Percentiles rank a stretch among this genome's conserved stretches.
Conservation (phyloP, 2,113 vertebrate species). For the Urocolius indicus region DNA sequence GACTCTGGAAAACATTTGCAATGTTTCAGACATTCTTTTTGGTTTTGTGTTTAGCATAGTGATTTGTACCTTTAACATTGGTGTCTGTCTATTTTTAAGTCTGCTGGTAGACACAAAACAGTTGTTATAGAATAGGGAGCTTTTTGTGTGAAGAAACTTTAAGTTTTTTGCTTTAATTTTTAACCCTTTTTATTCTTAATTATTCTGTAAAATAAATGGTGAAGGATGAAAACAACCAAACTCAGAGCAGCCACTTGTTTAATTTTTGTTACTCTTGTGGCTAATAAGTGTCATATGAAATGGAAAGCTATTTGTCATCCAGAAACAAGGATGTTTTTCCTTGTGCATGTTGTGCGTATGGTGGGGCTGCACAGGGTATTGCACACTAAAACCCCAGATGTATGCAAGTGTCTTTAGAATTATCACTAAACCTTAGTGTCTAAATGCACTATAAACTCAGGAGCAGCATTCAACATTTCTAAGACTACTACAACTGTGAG, state of each 20-base stretch:
- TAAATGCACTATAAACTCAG: background rate
- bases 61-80: background rate
- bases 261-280: background rate
- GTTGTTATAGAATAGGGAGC: background rate
- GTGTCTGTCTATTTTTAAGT: background rate
- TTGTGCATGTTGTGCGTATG: accelerated
- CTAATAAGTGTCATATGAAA: background rate
- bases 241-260: background rate
- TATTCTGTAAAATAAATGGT: background rate
- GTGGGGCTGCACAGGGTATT: background rate
- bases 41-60: background rate
- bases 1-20: background rate
- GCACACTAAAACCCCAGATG: background rate
- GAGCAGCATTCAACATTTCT: background rate
- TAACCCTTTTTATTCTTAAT: background rate
- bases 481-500: background rate
- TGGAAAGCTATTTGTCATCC: background rate
- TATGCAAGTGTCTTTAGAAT: background rate
- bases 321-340: background rate
- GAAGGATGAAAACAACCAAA: background rate
- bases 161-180: background rate
- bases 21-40: background rate
- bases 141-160: background rate
- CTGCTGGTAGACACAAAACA: background rate
- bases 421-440: background rate